Percentiles rank a stretch among this genome's conserved stretches.
Conservation (phyloP, 2,113 vertebrate genomes). For the Tenebrosternarchus preto region DNA sequence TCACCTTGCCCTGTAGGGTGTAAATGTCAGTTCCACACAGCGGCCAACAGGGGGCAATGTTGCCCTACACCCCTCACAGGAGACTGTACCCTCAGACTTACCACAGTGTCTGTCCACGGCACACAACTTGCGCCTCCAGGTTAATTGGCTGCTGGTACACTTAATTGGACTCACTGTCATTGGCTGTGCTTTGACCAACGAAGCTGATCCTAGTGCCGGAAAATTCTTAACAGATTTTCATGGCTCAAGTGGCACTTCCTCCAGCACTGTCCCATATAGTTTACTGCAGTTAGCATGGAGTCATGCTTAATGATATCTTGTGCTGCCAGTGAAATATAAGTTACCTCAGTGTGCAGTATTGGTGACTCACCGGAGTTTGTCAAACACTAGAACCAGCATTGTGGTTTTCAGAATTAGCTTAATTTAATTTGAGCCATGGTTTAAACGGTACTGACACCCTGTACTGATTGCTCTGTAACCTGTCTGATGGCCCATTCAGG, state of each 20-base stretch:
- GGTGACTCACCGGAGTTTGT: background rate
- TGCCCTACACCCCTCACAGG: background rate
- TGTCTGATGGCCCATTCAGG: background rate
- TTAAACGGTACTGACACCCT: background rate
- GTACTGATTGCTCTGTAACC: background rate
- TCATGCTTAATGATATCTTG: constrained; percentile 12
- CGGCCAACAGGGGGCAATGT: constrained; percentile 38
- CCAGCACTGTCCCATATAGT: constrained; percentile 26
- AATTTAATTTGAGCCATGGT: background rate
- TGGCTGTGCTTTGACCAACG: constrained; percentile 41
- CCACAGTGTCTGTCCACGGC: constrained; percentile 1
- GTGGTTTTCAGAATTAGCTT: background rate
- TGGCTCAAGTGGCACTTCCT: constrained; percentile 41
- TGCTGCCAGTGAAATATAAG: background rate
- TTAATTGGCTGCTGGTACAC: constrained; percentile 41
- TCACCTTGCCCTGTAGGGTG: constrained; percentile 1
- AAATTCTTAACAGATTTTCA: constrained; percentile 47
- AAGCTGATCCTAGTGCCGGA: constrained; percentile 36
- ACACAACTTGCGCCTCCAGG: constrained; percentile 21
- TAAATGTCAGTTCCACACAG: background rate
- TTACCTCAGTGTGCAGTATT: background rate
- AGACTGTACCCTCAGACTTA: background rate
- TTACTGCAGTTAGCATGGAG: constrained; percentile 30
- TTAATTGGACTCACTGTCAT: constrained; percentile 42
- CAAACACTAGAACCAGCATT: background rate